Percentiles rank a stretch among this genome's conserved stretches.
Evolutionary conservation across 2,888 invertebrate species (phyloP).

Genomic region (Hecatera dysodea): DNA sequence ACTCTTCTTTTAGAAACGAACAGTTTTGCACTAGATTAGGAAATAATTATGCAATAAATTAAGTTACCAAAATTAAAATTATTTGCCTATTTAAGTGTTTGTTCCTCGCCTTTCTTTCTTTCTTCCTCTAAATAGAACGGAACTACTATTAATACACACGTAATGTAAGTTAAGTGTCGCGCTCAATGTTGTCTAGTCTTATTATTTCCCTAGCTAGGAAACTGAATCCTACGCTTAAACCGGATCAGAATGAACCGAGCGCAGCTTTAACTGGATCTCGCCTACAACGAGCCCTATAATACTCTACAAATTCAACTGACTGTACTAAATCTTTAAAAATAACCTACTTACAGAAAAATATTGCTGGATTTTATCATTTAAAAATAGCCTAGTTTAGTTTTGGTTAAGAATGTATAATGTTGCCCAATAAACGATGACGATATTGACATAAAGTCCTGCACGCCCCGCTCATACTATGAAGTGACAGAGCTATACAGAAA

Average conservation of each 20-base stretch:
- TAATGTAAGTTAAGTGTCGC: conserved; percentile 63
- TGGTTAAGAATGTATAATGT: not conserved
- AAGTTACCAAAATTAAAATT: too few relatives aligned
- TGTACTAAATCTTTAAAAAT: conserved; percentile 68
- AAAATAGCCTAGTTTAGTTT: not conserved
- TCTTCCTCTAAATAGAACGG: conserved; percentile 22
- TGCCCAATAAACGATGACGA: not conserved
- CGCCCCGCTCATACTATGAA: too few relatives aligned
- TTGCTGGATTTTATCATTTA: conserved; percentile 23
- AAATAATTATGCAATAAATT: too few relatives aligned
- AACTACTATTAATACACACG: conserved; percentile 31
- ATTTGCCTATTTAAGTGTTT: too few relatives aligned
- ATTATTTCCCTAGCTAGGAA: conserved; percentile 71
- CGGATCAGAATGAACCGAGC: conserved; percentile 75
- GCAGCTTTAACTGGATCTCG: conserved; percentile 76
- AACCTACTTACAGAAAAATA: conserved; percentile 58
- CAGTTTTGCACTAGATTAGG: too few relatives aligned
- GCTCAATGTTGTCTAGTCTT: conserved; percentile 68
- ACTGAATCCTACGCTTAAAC: conserved; percentile 77
- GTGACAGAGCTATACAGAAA: too few relatives aligned
- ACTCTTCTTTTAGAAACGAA: too few relatives aligned
- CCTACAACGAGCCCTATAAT: conserved; percentile 71
- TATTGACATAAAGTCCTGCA: not conserved
- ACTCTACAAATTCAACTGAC: conserved; percentile 72
- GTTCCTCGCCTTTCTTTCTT: too few relatives aligned